These are phyloP conservation scores for Aspidoscelis tigris DNA, from an alignment of 2,113 vertebrate species.

Conservation along the genomic window DNA sequence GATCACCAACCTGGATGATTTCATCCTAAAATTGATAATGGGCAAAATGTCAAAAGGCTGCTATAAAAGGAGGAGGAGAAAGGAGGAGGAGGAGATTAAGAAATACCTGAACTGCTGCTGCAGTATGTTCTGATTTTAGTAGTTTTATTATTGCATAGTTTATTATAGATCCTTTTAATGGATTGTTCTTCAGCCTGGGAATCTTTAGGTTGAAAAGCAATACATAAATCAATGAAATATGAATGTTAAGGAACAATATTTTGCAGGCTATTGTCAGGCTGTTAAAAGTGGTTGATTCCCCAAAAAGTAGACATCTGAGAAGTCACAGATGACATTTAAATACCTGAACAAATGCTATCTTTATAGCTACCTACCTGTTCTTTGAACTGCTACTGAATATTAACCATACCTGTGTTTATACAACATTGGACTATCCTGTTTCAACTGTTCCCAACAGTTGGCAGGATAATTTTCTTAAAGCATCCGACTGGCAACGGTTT, in stretches of 20 bases:
- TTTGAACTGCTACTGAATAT: slow-evolving; percentile 6
- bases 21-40: too few species aligned
- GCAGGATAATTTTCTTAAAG: background rate
- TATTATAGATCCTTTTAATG: too few species aligned
- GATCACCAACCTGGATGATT: too few species aligned
- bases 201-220: too few species aligned
- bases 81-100: too few species aligned
- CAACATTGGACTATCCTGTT: background rate
- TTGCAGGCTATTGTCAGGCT: background rate
- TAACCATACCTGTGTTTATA: background rate
- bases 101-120: too few species aligned
- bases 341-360: background rate
- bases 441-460: background rate
- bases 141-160: too few species aligned
- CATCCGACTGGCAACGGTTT: background rate
- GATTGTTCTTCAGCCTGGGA: too few species aligned
- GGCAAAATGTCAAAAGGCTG: too few species aligned
- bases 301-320: background rate
- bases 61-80: too few species aligned
- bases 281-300: background rate
- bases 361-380: background rate
- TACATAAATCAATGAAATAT: background rate
- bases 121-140: too few species aligned
- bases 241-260: background rate
- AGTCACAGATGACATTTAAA: background rate